Conservation (phyloP, 2,113 vertebrate species). For the Corydoras sp. region DNA sequence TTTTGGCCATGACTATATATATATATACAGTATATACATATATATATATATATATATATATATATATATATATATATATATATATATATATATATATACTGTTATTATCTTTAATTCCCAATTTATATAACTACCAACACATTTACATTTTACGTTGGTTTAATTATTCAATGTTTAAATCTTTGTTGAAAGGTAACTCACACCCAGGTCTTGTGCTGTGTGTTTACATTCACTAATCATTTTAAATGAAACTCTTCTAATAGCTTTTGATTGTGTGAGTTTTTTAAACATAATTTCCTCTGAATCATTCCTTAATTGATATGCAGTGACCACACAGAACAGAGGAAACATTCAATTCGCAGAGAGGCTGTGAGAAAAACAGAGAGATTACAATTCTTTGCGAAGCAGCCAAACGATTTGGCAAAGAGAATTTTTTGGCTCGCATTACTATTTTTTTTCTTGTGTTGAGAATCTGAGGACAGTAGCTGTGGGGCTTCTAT, state of each 20-base stretch:
- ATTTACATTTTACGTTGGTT: too few relatives aligned
- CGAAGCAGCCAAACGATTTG: slow-evolving; percentile 37
- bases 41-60: too few relatives aligned
- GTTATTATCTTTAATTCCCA: too few relatives aligned
- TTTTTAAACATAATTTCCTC: not conserved
- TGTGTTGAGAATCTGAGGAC: slow-evolving; percentile 16
- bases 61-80: too few relatives aligned
- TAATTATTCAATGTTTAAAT: too few relatives aligned
- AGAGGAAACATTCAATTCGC: slow-evolving; percentile 34
- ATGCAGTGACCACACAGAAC: slow-evolving; percentile 19
- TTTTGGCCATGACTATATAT: too few relatives aligned
- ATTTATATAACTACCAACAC: too few relatives aligned
- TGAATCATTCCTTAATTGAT: slow-evolving; percentile 20
- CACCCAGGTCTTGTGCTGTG: not conserved
- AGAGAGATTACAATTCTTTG: slow-evolving; percentile 28
- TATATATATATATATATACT: too few relatives aligned
- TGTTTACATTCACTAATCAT: not conserved
- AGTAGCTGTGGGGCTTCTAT: slow-evolving; percentile 4
- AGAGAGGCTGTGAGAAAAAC: slow-evolving; percentile 20
- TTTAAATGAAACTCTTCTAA: not conserved
- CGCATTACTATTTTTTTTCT: slow-evolving; percentile 22
- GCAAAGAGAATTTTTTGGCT: slow-evolving; percentile 25
- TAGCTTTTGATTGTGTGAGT: slow-evolving; percentile 7
- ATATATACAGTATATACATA: too few relatives aligned
- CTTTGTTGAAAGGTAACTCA: too few relatives aligned